phyloP scores from a whole-genome alignment of 2,888 invertebrate genomes.

The Drosophila rubida region DNA sequence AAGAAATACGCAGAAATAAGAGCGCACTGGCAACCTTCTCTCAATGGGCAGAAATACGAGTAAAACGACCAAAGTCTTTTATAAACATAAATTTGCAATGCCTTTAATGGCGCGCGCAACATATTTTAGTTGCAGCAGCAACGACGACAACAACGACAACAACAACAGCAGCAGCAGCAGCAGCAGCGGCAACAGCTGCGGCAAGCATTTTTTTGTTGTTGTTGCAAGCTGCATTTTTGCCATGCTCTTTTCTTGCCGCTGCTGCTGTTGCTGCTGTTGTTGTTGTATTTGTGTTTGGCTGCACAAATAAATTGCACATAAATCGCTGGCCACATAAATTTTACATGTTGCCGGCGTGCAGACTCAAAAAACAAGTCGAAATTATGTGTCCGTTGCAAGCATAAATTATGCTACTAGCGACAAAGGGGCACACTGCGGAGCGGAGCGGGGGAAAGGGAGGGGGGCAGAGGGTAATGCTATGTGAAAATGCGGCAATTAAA shows the following conservation, averaged over 20 bases:
- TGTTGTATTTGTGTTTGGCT: slow-evolving; percentile 54
- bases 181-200: slow-evolving; percentile 34
- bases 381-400: slow-evolving; percentile 69
- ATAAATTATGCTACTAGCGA: slow-evolving; percentile 62
- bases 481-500: slow-evolving; percentile 66
- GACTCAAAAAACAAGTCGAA: slow-evolving; percentile 71
- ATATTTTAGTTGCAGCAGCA: slow-evolving; percentile 59
- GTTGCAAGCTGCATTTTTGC: slow-evolving; percentile 47
- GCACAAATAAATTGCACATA: slow-evolving; percentile 80
- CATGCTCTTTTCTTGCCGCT: slow-evolving; percentile 33
- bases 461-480: slow-evolving; percentile 13
- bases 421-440: not conserved
- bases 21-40: slow-evolving; percentile 16
- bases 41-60: slow-evolving; percentile 1
- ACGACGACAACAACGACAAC: slow-evolving; percentile 30
- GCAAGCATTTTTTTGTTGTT: slow-evolving; percentile 52
- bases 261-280: not conserved
- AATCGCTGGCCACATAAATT: slow-evolving; percentile 79
- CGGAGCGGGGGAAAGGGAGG: not conserved
- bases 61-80: slow-evolving; percentile 62
- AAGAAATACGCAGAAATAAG: slow-evolving; percentile 17
- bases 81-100: slow-evolving; percentile 71
- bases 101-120: slow-evolving; percentile 72
- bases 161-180: slow-evolving; percentile 22
- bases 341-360: slow-evolving; percentile 74